phyloP scores from a whole-genome alignment of 2,888 invertebrate genomes.

The Endotricha flammealis region DNA sequence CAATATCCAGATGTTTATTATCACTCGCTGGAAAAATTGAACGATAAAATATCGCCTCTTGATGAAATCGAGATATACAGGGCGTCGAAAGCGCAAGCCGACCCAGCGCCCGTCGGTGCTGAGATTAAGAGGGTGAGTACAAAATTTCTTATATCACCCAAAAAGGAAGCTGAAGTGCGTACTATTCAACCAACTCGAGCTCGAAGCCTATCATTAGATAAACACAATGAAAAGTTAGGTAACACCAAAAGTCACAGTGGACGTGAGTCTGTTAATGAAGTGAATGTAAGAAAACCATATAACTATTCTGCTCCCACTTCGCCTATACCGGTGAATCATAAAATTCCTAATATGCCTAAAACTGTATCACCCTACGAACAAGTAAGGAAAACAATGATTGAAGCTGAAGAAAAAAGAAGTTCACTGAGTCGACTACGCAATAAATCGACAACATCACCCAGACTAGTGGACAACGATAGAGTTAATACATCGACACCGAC shows the following conservation, averaged over 20 bases:
- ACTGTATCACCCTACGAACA: slow-evolving; percentile 64
- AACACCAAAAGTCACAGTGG: slow-evolving; percentile 18
- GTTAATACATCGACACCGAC: slow-evolving; percentile 22
- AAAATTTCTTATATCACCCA: slow-evolving; percentile 65
- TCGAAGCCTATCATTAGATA: slow-evolving; percentile 59
- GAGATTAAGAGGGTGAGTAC: slow-evolving; percentile 71
- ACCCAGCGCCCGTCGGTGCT: slow-evolving; percentile 64
- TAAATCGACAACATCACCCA: slow-evolving; percentile 39
- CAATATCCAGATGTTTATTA: slow-evolving; percentile 62
- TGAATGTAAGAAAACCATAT: slow-evolving; percentile 42
- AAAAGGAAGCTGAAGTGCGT: slow-evolving; percentile 68
- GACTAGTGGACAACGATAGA: slow-evolving; percentile 22
- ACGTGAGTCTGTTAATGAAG: slow-evolving; percentile 16
- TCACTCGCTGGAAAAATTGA: slow-evolving; percentile 60
- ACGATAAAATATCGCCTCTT: slow-evolving; percentile 45
- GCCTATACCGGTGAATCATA: slow-evolving; percentile 52
- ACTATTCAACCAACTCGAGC: slow-evolving; percentile 65
- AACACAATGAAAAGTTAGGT: slow-evolving; percentile 25
- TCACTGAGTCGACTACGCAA: slow-evolving; percentile 42
- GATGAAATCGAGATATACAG: slow-evolving; percentile 56
- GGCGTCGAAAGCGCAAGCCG: slow-evolving; percentile 44
- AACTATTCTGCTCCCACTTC: slow-evolving; percentile 71
- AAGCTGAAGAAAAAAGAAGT: slow-evolving; percentile 59
- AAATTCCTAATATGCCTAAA: slow-evolving; percentile 63
- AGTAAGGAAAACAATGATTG: slow-evolving; percentile 57